These are phyloP conservation scores for Diceros bicornis DNA, from an alignment of 2,797 vertebrate genomes.

Conservation along the genomic window DNA sequence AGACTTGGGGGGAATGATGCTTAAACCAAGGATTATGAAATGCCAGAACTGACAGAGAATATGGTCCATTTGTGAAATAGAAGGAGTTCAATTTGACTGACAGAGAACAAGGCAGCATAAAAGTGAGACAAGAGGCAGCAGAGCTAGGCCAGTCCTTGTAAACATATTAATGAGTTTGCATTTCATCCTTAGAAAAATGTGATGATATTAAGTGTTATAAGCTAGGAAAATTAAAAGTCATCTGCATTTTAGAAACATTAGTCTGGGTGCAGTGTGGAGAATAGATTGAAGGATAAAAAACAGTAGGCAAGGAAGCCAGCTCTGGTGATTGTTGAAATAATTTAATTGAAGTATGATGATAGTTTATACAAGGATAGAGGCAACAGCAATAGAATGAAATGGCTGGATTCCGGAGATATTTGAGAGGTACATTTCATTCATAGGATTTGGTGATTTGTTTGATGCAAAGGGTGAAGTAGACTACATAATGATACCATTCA, in stretches of 20 bases:
- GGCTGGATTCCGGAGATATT: neutral
- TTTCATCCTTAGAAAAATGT: neutral
- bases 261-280: neutral
- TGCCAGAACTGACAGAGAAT: neutral
- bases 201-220: neutral
- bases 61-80: neutral
- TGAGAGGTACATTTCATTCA: neutral
- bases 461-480: neutral
- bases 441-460: neutral
- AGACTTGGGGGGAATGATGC: neutral
- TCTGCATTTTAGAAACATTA: neutral
- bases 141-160: neutral
- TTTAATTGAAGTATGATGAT: neutral
- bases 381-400: neutral
- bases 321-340: neutral
- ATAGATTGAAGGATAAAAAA: neutral
- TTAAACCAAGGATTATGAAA: neutral
- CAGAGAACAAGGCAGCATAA: neutral
- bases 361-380: neutral
- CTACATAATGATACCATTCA: neutral
- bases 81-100: neutral
- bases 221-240: neutral
- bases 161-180: neutral
- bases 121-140: neutral
- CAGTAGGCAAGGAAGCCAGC: neutral